Base-by-base conservation (phyloP, 2,888 invertebrate genomes). In the Rhingia rostrata region DNA sequence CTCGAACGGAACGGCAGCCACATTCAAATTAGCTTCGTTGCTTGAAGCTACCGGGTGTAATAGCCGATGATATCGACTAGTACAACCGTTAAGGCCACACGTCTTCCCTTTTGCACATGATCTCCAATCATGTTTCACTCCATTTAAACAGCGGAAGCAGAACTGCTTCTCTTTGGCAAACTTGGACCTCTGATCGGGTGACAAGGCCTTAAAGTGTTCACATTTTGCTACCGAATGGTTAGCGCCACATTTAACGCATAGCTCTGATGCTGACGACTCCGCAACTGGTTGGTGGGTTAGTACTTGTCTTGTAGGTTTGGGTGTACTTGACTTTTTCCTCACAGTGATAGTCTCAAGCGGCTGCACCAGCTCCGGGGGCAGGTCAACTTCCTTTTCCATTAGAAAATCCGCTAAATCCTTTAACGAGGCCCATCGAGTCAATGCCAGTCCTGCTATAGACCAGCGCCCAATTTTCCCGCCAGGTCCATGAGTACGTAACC, bases 121-220 rank as follows among this genome's bases (percentile, higher is more conserved):
- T 37, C 9, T 73, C 73, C 54, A 73, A 7, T 63, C 30, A 30
- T 63, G 63, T n/a, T 61, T 53, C n/a, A 10, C 7, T 5, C 14
- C n/a, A 0, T 58, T 61, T 33, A 61, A 35, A 14, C 61, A 72
- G 3, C 33, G 32, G n/a, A 61, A 32, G 33, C 35, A 47, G 7
- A 47, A 3, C 6, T 12, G 6, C 9, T 60, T 53, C 4, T 53
- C 22, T 6, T 49, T 58, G 0, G 39, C 10, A 33, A 66, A 60
- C 7, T 35, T 0, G 6, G 56, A 35, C 35, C 56, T 67, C 6
- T 67, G 56, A 4, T 54, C 33, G 3, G 33, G 6, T 33, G 41
- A 14, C 35, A 67, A 4, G 10, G 6, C 10, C 12, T 67, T 67
- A 54, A 67, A 67, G 4, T 43, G 4, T 6, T 9, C 9, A 14